A percentile compares a stretch with the other conserved stretches of the same genome.
phyloP scores from a whole-genome alignment of 2,888 invertebrate species.

The Helleia helle region DNA sequence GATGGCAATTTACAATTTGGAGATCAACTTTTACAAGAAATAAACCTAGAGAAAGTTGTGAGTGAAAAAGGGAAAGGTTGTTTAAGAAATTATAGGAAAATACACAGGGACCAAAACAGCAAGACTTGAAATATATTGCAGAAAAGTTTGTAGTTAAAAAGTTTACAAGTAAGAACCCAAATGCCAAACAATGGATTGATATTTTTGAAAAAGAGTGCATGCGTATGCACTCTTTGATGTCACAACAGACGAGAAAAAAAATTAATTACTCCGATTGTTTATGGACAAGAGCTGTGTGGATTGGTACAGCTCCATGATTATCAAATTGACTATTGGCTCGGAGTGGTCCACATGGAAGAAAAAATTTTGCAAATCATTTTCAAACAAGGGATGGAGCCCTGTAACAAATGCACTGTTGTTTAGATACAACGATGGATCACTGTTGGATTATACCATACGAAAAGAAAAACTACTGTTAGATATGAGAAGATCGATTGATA shows the following conservation, averaged over 20 bases:
- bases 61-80: slow-evolving; percentile 11
- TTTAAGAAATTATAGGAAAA: slow-evolving; percentile 21
- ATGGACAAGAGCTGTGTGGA: slow-evolving; percentile 16
- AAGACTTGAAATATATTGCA: slow-evolving; percentile 21
- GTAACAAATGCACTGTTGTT: slow-evolving; percentile 22
- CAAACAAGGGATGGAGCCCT: slow-evolving; percentile 23
- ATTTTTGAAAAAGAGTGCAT: slow-evolving; percentile 27
- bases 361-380: slow-evolving; percentile 23
- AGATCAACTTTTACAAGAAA: slow-evolving; percentile 21
- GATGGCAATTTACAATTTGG: slow-evolving; percentile 19
- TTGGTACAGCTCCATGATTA: slow-evolving; percentile 18
- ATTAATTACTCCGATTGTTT: slow-evolving; percentile 20
- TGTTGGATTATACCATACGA: slow-evolving; percentile 25
- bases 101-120: slow-evolving; percentile 15
- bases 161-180: slow-evolving; percentile 23
- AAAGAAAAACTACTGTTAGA: slow-evolving; percentile 24
- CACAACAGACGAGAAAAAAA: slow-evolving; percentile 21
- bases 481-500: slow-evolving; percentile 12
- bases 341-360: slow-evolving; percentile 21
- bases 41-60: slow-evolving; percentile 9
- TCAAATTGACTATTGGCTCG: slow-evolving; percentile 15
- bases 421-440: slow-evolving; percentile 18
- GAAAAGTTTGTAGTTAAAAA: slow-evolving; percentile 28
- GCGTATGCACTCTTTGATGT: slow-evolving; percentile 23
- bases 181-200: slow-evolving; percentile 25